Percentiles rank a stretch among this genome's conserved stretches.
Conservation (phyloP, 2,113 vertebrate genomes). For the Etia nguti region DNA sequence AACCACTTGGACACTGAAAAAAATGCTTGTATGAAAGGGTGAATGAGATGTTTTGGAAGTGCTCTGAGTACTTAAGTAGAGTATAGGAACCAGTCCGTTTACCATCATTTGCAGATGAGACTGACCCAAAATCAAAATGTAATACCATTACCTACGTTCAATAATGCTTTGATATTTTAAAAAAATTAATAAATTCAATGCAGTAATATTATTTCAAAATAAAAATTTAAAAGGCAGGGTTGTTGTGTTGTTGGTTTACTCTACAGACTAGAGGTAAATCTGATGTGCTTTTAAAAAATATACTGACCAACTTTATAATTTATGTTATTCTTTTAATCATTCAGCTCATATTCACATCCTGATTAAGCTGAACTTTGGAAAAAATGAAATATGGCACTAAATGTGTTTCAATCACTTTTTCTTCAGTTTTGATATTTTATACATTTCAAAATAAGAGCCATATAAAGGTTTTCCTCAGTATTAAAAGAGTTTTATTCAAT, state of each 20-base stretch:
- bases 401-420: neutral
- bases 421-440: neutral
- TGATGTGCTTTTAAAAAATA: neutral
- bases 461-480: neutral
- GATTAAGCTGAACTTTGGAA: neutral
- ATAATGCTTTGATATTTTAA: neutral
- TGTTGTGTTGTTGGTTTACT: neutral
- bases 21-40: neutral
- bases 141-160: neutral
- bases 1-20: neutral
- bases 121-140: neutral
- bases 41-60: neutral
- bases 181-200: neutral
- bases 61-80: neutral
- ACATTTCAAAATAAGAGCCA: neutral
- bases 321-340: neutral
- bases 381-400: neutral
- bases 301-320: neutral
- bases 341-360: neutral
- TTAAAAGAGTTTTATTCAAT: neutral
- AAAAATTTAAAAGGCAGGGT: neutral
- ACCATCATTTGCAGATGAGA: neutral
- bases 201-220: neutral
- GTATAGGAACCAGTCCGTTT: neutral
- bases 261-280: neutral